phyloP scores from a whole-genome alignment of 2,113 vertebrate species.

The Tetrao urogallus region DNA sequence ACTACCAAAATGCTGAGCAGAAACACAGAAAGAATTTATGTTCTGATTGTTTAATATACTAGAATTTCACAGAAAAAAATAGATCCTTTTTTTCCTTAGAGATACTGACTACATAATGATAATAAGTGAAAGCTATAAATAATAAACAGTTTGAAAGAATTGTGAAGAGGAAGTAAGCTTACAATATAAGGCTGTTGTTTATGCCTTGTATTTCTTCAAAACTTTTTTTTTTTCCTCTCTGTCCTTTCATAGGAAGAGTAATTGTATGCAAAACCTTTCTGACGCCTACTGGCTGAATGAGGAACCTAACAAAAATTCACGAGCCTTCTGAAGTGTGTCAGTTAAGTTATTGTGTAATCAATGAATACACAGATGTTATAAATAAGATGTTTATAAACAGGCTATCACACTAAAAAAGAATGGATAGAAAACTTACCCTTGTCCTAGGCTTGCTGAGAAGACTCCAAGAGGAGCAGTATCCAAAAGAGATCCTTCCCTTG shows the following conservation, averaged over 20 bases:
- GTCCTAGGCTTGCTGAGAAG: no score
- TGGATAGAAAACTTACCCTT: no score
- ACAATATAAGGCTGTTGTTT: neutral
- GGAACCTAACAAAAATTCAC: neutral
- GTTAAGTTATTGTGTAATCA: neutral
- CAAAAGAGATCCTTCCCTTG: no score
- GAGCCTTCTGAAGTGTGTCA: accelerated
- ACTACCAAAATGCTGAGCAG: constrained; percentile 24
- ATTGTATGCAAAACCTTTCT: neutral
- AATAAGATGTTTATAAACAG: no score
- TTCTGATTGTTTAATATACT: constrained; percentile 22
- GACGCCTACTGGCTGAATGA: neutral
- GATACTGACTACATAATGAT: neutral
- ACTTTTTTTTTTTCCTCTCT: neutral
- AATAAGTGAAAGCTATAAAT: neutral
- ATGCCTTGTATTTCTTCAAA: neutral
- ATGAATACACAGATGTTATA: no score
- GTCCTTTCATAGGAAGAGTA: neutral
- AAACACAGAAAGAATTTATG: constrained; percentile 9
- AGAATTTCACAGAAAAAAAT: neutral
- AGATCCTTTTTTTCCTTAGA: neutral
- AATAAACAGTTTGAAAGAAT: neutral
- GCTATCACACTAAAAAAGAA: no score
- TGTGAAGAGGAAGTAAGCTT: neutral
- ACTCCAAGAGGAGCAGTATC: no score